A percentile compares a stretch with the other conserved stretches of the same genome.
These are phyloP conservation scores for Synergus laeviventris DNA, from an alignment of 2,888 invertebrate species.

Conservation along the genomic window DNA sequence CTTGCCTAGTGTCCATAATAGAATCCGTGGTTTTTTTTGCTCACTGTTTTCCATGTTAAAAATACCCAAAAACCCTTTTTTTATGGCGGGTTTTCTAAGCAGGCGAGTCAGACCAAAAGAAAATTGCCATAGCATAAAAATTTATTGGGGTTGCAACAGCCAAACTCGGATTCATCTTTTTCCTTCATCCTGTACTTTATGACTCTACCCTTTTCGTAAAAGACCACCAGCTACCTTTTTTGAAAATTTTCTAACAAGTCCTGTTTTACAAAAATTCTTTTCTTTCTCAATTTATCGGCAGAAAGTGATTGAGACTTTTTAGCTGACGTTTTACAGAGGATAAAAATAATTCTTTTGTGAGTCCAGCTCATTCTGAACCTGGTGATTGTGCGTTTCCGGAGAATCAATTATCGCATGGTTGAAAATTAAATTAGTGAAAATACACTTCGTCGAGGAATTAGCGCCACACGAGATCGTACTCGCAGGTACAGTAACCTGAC, in stretches of 20 bases:
- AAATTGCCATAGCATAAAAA: conserved; percentile 35
- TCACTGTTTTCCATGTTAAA: conserved; percentile 39
- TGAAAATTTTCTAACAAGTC: neutral
- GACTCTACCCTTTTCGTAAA: neutral
- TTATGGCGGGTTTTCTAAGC: conserved; percentile 20
- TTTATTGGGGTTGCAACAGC: neutral
- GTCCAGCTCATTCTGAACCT: neutral
- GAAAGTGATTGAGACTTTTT: neutral
- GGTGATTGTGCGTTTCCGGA: conserved; percentile 3
- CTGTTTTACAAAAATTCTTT: neutral
- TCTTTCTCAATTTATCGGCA: neutral
- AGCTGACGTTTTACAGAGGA: no score
- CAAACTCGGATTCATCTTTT: no score
- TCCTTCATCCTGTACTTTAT: neutral
- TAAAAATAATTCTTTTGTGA: conserved; percentile 1
- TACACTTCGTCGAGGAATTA: conserved; percentile 23
- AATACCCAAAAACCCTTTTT: conserved; percentile 19
- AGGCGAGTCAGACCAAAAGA: conserved; percentile 16
- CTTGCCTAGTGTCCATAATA: conserved; percentile 44
- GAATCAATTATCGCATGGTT: conserved; percentile 19
- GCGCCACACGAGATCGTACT: neutral
- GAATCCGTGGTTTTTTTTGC: conserved; percentile 41
- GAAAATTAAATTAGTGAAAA: conserved; percentile 38
- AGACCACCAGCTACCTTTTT: neutral
- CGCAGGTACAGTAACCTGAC: conserved; percentile 30